phyloP scores from a whole-genome alignment of 2,113 vertebrate genomes.

The Thymallus thymallus region DNA sequence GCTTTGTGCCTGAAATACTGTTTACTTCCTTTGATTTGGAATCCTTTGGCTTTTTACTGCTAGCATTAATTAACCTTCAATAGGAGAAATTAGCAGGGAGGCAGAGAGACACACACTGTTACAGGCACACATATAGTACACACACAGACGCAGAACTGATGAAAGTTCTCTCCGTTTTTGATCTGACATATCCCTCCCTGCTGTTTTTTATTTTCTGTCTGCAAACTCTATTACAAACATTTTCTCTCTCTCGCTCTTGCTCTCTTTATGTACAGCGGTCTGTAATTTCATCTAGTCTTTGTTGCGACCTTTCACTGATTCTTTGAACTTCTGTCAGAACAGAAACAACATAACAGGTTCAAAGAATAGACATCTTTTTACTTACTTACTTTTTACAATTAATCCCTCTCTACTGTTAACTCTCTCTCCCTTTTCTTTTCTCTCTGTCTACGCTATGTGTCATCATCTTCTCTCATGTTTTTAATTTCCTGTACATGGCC shows the following conservation, averaged over 20 bases:
- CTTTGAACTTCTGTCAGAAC: slow-evolving; percentile 64
- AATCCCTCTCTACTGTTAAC: slow-evolving; percentile 57
- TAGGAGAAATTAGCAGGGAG: slow-evolving; percentile 61
- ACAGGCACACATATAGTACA: slow-evolving; percentile 14
- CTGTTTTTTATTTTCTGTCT: slow-evolving; percentile 17
- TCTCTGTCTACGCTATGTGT: slow-evolving; percentile 48
- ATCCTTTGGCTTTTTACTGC: slow-evolving; percentile 65
- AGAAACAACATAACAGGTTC: slow-evolving; percentile 67
- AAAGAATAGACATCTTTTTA: slow-evolving; percentile 66
- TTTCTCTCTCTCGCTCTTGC: slow-evolving; percentile 1
- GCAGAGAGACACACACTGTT: slow-evolving; percentile 27
- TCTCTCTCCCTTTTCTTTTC: slow-evolving; percentile 35
- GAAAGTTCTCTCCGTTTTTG: slow-evolving; percentile 42
- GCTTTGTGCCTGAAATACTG: slow-evolving; percentile 43
- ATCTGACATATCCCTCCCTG: slow-evolving; percentile 59
- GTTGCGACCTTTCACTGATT: slow-evolving; percentile 34
- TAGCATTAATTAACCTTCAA: slow-evolving; percentile 76
- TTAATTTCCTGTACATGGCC: slow-evolving; percentile 48
- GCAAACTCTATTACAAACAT: slow-evolving; percentile 4
- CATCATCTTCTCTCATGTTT: slow-evolving; percentile 43
- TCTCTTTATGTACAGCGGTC: slow-evolving; percentile 62
- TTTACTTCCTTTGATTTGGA: slow-evolving; percentile 70
- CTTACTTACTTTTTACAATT: slow-evolving; percentile 61
- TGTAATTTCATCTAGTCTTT: slow-evolving; percentile 47
- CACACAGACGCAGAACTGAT: slow-evolving; percentile 14